phyloP scores from a whole-genome alignment of 2,797 vertebrate genomes.

The Mycteria americana region DNA sequence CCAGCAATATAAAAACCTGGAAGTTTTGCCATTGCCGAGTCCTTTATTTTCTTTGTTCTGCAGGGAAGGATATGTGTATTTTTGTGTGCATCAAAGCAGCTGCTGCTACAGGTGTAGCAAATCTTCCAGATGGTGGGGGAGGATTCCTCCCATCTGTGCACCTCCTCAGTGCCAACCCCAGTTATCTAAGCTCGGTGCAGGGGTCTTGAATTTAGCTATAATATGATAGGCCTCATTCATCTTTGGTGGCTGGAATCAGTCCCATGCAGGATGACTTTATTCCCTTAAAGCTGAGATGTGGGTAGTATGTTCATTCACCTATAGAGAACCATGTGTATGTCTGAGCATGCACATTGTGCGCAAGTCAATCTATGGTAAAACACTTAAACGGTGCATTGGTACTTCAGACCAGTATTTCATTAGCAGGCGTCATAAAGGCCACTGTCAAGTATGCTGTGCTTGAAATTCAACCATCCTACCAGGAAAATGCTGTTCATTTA shows the following conservation, averaged over 20 bases:
- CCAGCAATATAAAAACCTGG: not conserved
- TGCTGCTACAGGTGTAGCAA: not conserved
- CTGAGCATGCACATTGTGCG: not conserved
- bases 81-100: not conserved
- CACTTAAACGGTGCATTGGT: not conserved
- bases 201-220: not conserved
- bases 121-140: not conserved
- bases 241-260: not conserved
- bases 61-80: not conserved
- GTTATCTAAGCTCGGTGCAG: not conserved
- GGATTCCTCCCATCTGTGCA: not conserved
- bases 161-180: not conserved
- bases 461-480: not conserved
- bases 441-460: not conserved
- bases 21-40: not conserved
- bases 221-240: not conserved
- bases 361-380: not conserved
- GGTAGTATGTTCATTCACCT: not conserved
- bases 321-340: rapidly evolving
- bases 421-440: not conserved
- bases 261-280: not conserved
- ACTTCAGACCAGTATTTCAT: not conserved
- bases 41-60: not conserved
- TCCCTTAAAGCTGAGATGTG: not conserved
- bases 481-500: not conserved